Percentiles rank a stretch among this genome's conserved stretches.
phyloP scores from a whole-genome alignment of 2,113 vertebrate genomes.

The Eulemur rufifrons region DNA sequence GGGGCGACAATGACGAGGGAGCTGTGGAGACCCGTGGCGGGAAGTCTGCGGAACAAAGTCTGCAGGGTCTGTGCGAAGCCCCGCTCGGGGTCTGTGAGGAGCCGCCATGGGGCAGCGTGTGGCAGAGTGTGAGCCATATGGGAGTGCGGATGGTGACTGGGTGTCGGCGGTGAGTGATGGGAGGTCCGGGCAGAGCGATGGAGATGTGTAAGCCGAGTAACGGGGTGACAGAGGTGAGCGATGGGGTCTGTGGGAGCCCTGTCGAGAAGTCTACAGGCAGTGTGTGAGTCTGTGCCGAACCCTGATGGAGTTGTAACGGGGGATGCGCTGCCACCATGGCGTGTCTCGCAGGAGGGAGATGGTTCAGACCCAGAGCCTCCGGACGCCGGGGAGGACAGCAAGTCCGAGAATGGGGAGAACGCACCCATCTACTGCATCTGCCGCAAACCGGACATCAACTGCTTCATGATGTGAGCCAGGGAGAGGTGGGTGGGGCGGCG shows the following conservation, averaged over 20 bases:
- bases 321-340: not conserved
- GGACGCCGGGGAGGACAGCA: slow-evolving; percentile 81
- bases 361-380: slow-evolving; percentile 86
- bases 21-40: not conserved
- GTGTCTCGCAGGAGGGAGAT: slow-evolving; percentile 86
- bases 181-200: not conserved
- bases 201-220: not conserved
- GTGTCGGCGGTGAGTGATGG: not conserved
- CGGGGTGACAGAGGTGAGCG: not conserved
- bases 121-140: not conserved
- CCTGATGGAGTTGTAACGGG: not conserved
- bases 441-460: slow-evolving; percentile 93
- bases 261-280: not conserved
- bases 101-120: too few species aligned
- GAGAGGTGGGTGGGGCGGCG: not conserved
- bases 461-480: slow-evolving; percentile 93
- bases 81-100: not conserved
- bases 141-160: too few species aligned
- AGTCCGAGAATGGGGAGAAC: slow-evolving; percentile 88
- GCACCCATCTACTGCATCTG: slow-evolving; percentile 93
- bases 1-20: not conserved
- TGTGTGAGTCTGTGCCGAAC: not conserved
- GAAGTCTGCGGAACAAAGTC: not conserved
- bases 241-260: too few species aligned
- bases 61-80: not conserved